Conservation (phyloP, 2,113 vertebrate species). For the Pipa parva region DNA sequence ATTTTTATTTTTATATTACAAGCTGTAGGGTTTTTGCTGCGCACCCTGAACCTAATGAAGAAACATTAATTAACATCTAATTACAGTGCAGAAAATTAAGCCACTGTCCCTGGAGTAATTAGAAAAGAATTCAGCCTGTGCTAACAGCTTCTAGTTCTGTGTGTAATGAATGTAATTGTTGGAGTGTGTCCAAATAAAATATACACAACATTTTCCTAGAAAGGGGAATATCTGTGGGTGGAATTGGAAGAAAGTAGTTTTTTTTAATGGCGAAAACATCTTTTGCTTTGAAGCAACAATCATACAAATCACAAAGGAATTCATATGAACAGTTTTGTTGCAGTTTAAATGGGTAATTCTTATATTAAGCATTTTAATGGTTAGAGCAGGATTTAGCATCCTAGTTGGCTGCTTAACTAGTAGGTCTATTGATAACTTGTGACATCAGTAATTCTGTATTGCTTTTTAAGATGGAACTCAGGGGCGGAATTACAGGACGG, state of each 20-base stretch:
- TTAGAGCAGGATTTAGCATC: too few species aligned
- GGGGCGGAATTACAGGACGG: too few species aligned
- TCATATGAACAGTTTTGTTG: too few species aligned
- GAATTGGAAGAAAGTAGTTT: constrained; percentile 20
- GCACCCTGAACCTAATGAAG: constrained; percentile 33
- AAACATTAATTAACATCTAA: constrained; percentile 43
- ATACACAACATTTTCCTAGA: constrained; percentile 40
- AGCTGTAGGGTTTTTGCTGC: constrained; percentile 15
- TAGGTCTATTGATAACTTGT: too few species aligned
- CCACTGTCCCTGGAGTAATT: constrained; percentile 40
- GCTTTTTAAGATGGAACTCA: too few species aligned
- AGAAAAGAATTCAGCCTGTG: constrained; percentile 35
- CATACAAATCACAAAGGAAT: neutral
- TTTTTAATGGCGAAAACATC: constrained; percentile 17
- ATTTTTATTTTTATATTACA: constrained; percentile 7
- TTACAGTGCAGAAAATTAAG: constrained; percentile 41
- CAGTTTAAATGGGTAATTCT: too few species aligned
- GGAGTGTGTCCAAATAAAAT: constrained; percentile 40
- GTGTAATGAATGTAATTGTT: constrained; percentile 40
- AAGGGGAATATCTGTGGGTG: constrained; percentile 25
- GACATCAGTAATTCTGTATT: too few species aligned
- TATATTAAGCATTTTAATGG: too few species aligned
- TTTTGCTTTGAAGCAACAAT: constrained; percentile 10
- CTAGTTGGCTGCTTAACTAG: too few species aligned
- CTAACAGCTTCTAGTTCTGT: constrained; percentile 28